Percentiles rank a stretch among this genome's conserved stretches.
phyloP scores from a whole-genome alignment of 2,888 invertebrate genomes.

The Dermolepida albohirtum region DNA sequence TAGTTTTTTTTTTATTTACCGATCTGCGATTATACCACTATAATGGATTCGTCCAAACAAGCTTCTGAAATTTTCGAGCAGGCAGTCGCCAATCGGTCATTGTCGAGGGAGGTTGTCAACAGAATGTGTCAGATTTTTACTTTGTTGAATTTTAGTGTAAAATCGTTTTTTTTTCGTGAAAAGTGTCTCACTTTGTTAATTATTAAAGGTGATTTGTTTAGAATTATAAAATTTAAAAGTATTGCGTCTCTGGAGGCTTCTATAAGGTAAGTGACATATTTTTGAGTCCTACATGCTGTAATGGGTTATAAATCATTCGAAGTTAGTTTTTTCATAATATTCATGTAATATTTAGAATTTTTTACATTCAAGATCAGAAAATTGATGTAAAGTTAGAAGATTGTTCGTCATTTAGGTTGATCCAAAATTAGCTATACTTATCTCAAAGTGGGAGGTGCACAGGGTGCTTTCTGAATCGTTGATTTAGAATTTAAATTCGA shows the following conservation, averaged over 20 bases:
- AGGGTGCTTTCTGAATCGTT: slow-evolving; percentile 40
- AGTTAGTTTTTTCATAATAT: slow-evolving; percentile 9
- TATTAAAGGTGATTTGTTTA: slow-evolving; percentile 55
- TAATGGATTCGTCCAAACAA: slow-evolving; percentile 65
- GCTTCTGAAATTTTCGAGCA: slow-evolving; percentile 64
- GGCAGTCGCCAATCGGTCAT: slow-evolving; percentile 66
- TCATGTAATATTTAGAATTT: slow-evolving; percentile 18
- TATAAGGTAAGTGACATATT: slow-evolving; percentile 65
- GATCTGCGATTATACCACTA: slow-evolving; percentile 46
- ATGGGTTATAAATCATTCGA: slow-evolving; percentile 20
- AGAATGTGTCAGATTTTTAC: slow-evolving; percentile 66
- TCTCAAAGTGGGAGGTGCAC: slow-evolving; percentile 59
- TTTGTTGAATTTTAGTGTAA: slow-evolving; percentile 63
- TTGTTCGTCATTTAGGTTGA: slow-evolving; percentile 45
- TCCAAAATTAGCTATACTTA: slow-evolving; percentile 61
- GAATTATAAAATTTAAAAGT: slow-evolving; percentile 55
- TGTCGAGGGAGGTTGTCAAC: slow-evolving; percentile 63
- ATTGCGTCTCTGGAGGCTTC: slow-evolving; percentile 58
- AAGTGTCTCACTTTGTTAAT: slow-evolving; percentile 57
- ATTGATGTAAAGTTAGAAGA: slow-evolving; percentile 19
- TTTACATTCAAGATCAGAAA: slow-evolving; percentile 43
- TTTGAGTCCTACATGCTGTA: slow-evolving; percentile 52
- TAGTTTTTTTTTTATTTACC: slow-evolving; percentile 7
- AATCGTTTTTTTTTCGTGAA: slow-evolving; percentile 59
- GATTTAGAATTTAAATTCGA: slow-evolving; percentile 44